Base-by-base conservation (phyloP, 2,113 vertebrate species). In the Pseudolaguvia tuberculata region DNA sequence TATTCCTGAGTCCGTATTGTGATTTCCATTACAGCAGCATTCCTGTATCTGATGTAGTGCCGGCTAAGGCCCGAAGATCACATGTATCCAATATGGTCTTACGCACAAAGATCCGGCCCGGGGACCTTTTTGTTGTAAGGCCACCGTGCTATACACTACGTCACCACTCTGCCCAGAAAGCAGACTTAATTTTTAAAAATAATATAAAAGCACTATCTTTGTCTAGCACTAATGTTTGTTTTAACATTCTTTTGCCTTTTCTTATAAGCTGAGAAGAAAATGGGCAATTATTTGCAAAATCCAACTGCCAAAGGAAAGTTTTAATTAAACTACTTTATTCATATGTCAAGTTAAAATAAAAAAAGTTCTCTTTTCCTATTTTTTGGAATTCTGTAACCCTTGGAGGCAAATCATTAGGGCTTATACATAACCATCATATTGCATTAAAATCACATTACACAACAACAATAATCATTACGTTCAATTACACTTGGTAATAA, bases 381-480 rank as follows among this genome's bases (percentile, higher is more conserved):
- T 79, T 82, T 76, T 85, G 81, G 81, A 78, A 81, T 84, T 80
- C 83, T 82, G 73, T 84, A 88, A 85, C 86, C 87, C 88, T 88
- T 75, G 79, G 86, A 90, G 88, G 87, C 87, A 86, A 91, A 88
- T 90, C 89, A 90, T 91, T 89, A 91, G 88, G 85, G 86, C 89
- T 90, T 89, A 89, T 90, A 90, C 88, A 90, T 90, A 91, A 90
- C 89, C 88, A 90, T 91, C 72, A 84, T 86, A 85, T 86, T 87
- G 87, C 91, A 92, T 92, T 91, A 91, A 92, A 92, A 92, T 90
- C 91, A 86, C 90, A 91, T 92, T 92, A 92, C 89, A 91, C 89
- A 90, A 91, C 89, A 91, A 91, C 86, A 83, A 91, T 91, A 90
- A 91, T 91, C 89, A 91, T 91, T 88, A 88, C 88, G 90, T 91